Percentiles rank a stretch among this genome's conserved stretches.
Conservation (phyloP, 2,113 vertebrate species). For the Scytalopus superciliaris region DNA sequence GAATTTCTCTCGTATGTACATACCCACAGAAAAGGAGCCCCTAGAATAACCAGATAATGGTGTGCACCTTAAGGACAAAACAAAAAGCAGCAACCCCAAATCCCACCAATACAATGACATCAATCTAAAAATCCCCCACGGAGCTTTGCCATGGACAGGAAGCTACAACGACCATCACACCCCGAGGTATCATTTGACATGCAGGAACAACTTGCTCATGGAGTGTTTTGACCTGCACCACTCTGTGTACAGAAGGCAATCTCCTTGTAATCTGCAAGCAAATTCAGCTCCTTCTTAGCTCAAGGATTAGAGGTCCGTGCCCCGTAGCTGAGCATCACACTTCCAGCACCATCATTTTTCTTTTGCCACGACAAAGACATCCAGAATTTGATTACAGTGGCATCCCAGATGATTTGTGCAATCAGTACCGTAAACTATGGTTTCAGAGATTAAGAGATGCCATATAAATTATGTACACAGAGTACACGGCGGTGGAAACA, state of each 20-base stretch:
- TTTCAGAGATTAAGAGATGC: background rate
- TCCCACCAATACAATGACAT: background rate
- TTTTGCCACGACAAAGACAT: background rate
- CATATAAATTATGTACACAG: background rate
- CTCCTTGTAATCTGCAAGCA: background rate
- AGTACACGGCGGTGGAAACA: background rate
- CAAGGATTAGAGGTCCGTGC: background rate
- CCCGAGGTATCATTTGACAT: background rate
- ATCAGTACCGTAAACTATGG: background rate
- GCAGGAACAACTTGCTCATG: background rate
- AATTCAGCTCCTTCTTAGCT: background rate
- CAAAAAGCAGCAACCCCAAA: background rate
- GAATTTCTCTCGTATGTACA: background rate
- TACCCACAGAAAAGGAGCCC: background rate
- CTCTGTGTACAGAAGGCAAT: background rate
- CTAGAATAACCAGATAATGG: background rate
- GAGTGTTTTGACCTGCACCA: background rate
- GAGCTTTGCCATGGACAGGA: background rate
- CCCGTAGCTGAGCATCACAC: background rate
- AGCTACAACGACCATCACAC: background rate
- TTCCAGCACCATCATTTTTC: background rate
- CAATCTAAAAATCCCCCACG: background rate
- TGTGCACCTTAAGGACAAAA: background rate
- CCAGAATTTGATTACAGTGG: background rate
- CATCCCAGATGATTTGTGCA: background rate